Evolutionary conservation across 2,113 vertebrate genomes (phyloP).

Genomic region (Callipepla californica): DNA sequence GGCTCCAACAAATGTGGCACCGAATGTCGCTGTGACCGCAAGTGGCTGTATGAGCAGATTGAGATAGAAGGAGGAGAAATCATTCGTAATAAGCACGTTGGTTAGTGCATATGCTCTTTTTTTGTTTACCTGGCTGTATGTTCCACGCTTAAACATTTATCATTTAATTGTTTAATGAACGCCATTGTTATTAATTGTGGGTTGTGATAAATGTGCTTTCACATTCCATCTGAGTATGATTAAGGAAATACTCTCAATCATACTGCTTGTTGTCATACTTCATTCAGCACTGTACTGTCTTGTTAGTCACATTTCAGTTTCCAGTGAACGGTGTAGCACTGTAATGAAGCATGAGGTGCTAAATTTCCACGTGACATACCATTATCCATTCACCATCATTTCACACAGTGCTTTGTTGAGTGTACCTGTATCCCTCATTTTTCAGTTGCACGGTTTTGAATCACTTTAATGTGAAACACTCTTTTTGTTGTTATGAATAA

Average conservation of each 20-base stretch:
- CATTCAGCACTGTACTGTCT: neutral
- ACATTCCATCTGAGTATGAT: neutral
- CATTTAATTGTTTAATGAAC: neutral
- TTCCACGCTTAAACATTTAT: neutral
- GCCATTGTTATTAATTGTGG: neutral
- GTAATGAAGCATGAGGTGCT: neutral
- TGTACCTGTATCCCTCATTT: neutral
- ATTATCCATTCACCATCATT: neutral
- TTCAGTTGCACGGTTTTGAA: neutral
- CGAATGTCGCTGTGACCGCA: conserved; percentile 95
- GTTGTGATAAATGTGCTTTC: neutral
- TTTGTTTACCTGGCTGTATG: neutral
- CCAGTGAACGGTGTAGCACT: neutral
- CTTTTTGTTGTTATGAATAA: neutral
- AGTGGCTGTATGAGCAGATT: conserved; percentile 98
- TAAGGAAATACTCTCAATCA: neutral
- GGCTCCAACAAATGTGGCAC: conserved; percentile 92
- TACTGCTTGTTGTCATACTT: neutral
- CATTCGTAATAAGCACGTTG: conserved; percentile 90
- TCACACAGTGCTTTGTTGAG: neutral
- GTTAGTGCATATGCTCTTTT: conserved; percentile 53
- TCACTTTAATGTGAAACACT: neutral
- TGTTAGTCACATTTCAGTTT: neutral
- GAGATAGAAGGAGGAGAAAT: conserved; percentile 97
- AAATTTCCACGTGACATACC: neutral